Conservation (phyloP, 2,113 vertebrate species). For the Pelusios castaneus region DNA sequence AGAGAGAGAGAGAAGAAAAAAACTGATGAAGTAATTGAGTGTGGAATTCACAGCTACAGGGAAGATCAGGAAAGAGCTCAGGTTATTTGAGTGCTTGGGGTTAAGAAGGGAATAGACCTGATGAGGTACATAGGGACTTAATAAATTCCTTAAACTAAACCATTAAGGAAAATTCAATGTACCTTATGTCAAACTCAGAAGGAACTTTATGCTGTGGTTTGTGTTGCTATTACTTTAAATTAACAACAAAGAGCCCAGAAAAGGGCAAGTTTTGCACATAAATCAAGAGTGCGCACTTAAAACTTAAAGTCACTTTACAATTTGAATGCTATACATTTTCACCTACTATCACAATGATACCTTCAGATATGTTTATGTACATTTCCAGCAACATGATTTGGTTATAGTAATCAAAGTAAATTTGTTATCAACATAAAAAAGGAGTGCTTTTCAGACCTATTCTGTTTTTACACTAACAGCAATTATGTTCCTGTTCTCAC, state of each 20-base stretch:
- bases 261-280: background rate
- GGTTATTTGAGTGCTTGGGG: background rate
- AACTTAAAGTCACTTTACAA: background rate
- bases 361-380: background rate
- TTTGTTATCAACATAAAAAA: background rate
- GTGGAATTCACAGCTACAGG: background rate
- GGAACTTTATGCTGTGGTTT: background rate
- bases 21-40: background rate
- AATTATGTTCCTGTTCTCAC: background rate
- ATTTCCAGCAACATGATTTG: background rate
- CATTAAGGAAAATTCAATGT: background rate
- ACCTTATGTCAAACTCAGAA: background rate
- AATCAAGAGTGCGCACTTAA: background rate
- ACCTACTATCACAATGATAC: background rate
- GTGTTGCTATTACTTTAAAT: background rate
- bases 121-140: background rate
- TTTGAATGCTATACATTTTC: background rate
- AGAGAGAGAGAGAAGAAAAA: background rate
- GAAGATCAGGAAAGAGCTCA: background rate
- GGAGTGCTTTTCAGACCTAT: background rate
- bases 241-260: background rate
- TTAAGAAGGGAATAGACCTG: background rate
- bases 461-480: slow-evolving; percentile 16
- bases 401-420: background rate
- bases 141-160: background rate